These are phyloP conservation scores for Gortyna flavago DNA, from an alignment of 2,888 invertebrate species.

Conservation along the genomic window DNA sequence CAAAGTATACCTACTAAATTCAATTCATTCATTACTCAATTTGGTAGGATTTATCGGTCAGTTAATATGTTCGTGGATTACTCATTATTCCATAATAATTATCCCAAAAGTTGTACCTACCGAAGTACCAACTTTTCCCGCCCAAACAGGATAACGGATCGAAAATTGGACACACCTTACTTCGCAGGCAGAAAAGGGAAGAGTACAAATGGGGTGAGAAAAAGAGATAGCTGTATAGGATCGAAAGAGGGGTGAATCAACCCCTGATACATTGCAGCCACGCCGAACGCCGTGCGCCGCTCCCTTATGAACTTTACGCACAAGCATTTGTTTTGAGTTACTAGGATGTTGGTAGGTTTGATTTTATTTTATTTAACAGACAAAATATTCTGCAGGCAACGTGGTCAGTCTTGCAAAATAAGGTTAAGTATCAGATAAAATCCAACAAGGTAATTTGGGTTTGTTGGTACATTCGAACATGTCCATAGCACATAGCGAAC, in stretches of 20 bases:
- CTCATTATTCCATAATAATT: constrained; percentile 18
- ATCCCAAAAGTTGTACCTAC: constrained; percentile 17
- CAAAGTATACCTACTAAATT: constrained; percentile 39
- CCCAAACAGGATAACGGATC: constrained; percentile 65
- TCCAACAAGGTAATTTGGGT: constrained; percentile 11
- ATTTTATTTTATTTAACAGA: constrained; percentile 14
- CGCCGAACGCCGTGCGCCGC: constrained; percentile 44
- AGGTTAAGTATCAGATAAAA: constrained; percentile 23
- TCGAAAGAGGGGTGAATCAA: constrained; percentile 86
- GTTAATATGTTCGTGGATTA: constrained; percentile 12
- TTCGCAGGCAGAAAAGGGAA: constrained; percentile 77
- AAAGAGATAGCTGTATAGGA: constrained; percentile 80
- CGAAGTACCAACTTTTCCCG: constrained; percentile 66
- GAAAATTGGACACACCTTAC: constrained; percentile 62
- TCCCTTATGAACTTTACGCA: constrained; percentile 66
- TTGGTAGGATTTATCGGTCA: constrained; percentile 8
- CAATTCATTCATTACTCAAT: constrained; percentile 26
- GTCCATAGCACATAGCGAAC: constrained; percentile 52
- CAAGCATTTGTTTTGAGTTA: constrained; percentile 41
- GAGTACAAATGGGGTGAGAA: constrained; percentile 79
- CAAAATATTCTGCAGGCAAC: constrained; percentile 1
- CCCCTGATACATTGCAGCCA: constrained; percentile 84
- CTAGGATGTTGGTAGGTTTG: constrained; percentile 10
- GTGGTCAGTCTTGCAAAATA: constrained; percentile 16
- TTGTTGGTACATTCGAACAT: constrained; percentile 21